Evolutionary conservation across 2,888 invertebrate species (phyloP).

Genomic region (Caenorhabditis virilis): DNA sequence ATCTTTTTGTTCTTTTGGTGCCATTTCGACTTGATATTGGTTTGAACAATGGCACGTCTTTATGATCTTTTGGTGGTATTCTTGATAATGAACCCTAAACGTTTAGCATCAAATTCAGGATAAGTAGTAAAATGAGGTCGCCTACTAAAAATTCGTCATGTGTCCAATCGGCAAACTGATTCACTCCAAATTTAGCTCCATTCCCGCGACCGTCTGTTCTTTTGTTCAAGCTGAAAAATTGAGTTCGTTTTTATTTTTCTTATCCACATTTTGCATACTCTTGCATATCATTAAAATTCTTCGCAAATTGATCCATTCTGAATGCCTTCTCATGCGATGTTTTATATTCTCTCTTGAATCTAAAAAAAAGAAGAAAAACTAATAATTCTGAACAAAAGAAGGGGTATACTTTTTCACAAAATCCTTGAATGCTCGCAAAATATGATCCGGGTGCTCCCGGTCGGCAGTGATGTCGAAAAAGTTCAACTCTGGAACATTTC

Average conservation of each 20-base stretch:
- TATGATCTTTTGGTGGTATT: background rate
- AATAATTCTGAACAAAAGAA: background rate
- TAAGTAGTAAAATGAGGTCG: background rate
- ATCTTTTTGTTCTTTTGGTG: background rate
- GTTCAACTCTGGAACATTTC: background rate
- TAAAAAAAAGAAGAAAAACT: background rate
- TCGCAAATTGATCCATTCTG: too few relatives aligned
- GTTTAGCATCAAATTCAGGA: background rate
- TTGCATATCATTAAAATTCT: too few relatives aligned
- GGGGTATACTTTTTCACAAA: background rate
- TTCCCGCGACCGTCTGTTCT: background rate
- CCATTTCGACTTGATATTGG: background rate
- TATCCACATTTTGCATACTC: too few relatives aligned
- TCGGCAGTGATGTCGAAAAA: background rate
- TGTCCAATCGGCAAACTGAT: conserved; percentile 1
- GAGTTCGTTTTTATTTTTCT: background rate
- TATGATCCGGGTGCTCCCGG: background rate
- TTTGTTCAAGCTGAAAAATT: background rate
- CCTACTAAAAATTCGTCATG: background rate
- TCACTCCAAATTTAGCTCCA: background rate
- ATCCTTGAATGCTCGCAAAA: background rate
- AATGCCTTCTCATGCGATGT: too few relatives aligned
- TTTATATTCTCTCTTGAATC: background rate
- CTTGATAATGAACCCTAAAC: background rate
- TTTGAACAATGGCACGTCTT: background rate